Evolutionary conservation across 2,113 vertebrate genomes (phyloP).

Genomic region (Passer montanus): DNA sequence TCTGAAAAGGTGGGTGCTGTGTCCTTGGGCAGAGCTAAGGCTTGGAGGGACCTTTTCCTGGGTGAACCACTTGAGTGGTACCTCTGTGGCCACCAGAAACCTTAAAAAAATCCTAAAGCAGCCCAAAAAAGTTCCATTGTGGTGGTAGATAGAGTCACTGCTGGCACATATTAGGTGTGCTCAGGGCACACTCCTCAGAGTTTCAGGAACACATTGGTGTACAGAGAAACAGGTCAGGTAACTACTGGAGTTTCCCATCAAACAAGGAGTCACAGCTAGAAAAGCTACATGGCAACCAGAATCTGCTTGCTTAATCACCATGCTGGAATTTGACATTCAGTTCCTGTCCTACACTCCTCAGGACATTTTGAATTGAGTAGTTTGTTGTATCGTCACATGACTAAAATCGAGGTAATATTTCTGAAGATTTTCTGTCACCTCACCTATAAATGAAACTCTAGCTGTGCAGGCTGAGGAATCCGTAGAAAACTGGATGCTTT

Average conservation of each 20-base stretch:
- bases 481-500: background rate
- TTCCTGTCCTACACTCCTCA: background rate
- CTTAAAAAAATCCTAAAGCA: background rate
- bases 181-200: background rate
- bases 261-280: background rate
- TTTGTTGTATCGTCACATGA: background rate
- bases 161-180: background rate
- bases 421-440: background rate
- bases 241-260: background rate
- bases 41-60: background rate
- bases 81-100: background rate
- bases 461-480: background rate
- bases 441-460: background rate
- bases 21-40: background rate
- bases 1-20: background rate
- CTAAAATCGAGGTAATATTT: background rate
- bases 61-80: background rate
- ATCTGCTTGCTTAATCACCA: background rate
- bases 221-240: background rate
- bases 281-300: background rate
- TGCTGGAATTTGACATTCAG: background rate
- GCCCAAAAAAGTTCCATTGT: background rate
- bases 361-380: background rate
- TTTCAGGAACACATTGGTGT: background rate
- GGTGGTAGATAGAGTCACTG: background rate